Evolutionary conservation across 2,888 invertebrate species (phyloP), one percentile per base, ranked within the genome.

Genomic region (Diaperis boleti): DNA sequence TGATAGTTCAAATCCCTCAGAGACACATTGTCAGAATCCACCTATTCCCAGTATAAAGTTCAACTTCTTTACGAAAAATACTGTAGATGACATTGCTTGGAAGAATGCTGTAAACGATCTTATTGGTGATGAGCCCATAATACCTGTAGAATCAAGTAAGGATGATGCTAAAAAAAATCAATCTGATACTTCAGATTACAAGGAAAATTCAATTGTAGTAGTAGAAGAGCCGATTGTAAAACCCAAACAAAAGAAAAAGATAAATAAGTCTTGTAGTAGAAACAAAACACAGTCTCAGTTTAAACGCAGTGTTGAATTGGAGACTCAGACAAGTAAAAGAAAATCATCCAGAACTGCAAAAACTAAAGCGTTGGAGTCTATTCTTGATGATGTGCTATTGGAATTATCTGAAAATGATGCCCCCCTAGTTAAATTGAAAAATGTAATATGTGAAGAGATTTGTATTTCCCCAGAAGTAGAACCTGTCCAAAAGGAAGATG

Each of bases 351-450:
- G 74, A 56, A 71, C 54, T 22, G 72, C 73, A 0, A 76, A 75
- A 70, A 62, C 68, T 2, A 75, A 74, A 68, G 74, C 74, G 7
- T 47, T 74, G 22, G 74, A 75, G 54, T 65, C 68, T 54, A 74
- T 76, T 4, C 70, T 72, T 17, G 75, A 73, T 61, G 72, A 72
- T 44, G 74, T 69, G 3, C 44, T 72, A 11, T 64, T 66, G 0
- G 71, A 74, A 17, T 60, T 72, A 42, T 66, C 69, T 11, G 70
- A 71, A 26, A 55, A 52, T 18, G 63, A 68, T 39, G 20, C 6
- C 6, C 20, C 20, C 3, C n/a, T n/a, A 26, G 26, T 20, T 20
- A n/a, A n/a, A n/a, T n/a, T n/a, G n/a, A n/a, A n/a, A n/a, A n/a
- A n/a, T n/a, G 20, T 26, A n/a, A n/a, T 26, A 5, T 6, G n/a